These are phyloP conservation scores for Parapristionchus giblindavisi DNA, from an alignment of 2,888 invertebrate genomes.

Conservation along the genomic window DNA sequence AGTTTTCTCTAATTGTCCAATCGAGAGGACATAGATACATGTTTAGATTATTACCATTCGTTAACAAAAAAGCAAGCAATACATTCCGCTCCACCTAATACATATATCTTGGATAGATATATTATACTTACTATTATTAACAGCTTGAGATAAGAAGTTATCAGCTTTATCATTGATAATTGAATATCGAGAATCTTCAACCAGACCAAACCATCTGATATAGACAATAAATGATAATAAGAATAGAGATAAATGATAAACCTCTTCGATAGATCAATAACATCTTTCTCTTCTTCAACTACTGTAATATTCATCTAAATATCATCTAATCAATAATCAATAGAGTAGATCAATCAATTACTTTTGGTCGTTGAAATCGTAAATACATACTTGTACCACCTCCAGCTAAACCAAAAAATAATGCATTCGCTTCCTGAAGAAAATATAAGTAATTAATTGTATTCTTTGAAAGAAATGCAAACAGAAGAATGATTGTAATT, in stretches of 20 bases:
- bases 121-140: neutral
- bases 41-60: too few relatives aligned
- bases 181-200: slow-evolving; percentile 19
- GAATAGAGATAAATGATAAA: too few relatives aligned
- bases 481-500: too few relatives aligned
- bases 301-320: slow-evolving; percentile 27
- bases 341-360: neutral
- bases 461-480: too few relatives aligned
- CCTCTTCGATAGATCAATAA: slow-evolving; percentile 26
- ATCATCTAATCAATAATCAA: neutral
- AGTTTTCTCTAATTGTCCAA: too few relatives aligned
- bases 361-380: slow-evolving; percentile 27
- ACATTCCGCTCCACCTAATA: too few relatives aligned
- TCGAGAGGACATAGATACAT: too few relatives aligned
- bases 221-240: too few relatives aligned
- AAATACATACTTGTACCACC: slow-evolving; percentile 28
- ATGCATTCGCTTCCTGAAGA: slow-evolving; percentile 14
- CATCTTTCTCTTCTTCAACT: slow-evolving; percentile 27
- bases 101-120: neutral
- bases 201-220: slow-evolving; percentile 27
- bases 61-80: too few relatives aligned
- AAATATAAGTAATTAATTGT: too few relatives aligned
- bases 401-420: slow-evolving; percentile 9
- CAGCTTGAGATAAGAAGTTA: neutral
- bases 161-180: neutral